A percentile compares a stretch with the other conserved stretches of the same genome.
Evolutionary conservation across 1,140 invertebrate genomes (phyloP).

Genomic region (Elymnias hypermnestra): DNA sequence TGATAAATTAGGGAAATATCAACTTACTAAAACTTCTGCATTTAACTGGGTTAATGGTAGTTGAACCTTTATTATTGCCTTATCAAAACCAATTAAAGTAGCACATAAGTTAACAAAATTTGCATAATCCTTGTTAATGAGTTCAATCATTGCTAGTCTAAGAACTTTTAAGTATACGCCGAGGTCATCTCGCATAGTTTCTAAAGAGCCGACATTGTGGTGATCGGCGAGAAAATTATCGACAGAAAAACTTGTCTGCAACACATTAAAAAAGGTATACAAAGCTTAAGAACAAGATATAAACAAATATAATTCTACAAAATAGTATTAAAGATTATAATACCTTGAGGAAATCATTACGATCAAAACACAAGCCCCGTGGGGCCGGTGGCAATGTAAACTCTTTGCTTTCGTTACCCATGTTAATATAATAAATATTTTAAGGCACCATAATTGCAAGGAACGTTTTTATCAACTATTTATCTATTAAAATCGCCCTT

Average conservation of each 20-base stretch:
- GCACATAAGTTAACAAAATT: conserved; percentile 98
- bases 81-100: conserved; percentile 93
- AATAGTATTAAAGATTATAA: conserved; percentile 15
- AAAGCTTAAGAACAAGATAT: too few relatives aligned
- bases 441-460: conserved; percentile 62
- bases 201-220: conserved; percentile 86
- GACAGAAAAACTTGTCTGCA: conserved; percentile 90
- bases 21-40: conserved; percentile 84
- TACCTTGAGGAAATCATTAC: conserved; percentile 78
- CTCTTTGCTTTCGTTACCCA: conserved; percentile 53
- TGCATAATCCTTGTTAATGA: conserved; percentile 98
- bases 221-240: conserved; percentile 93
- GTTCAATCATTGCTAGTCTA: conserved; percentile 94
- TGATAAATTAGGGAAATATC: too few relatives aligned
- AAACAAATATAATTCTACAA: too few relatives aligned
- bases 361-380: conserved; percentile 82
- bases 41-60: conserved; percentile 85
- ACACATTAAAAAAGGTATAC: not conserved
- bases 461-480: conserved; percentile 44
- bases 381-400: conserved; percentile 67
- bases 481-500: conserved; percentile 42
- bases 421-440: conserved; percentile 40
- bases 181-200: conserved; percentile 93
- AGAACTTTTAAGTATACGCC: conserved; percentile 93
- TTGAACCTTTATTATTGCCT: conserved; percentile 88